Base-by-base conservation (phyloP, 2,797 vertebrate species). In the Rhinichthys osculus region DNA sequence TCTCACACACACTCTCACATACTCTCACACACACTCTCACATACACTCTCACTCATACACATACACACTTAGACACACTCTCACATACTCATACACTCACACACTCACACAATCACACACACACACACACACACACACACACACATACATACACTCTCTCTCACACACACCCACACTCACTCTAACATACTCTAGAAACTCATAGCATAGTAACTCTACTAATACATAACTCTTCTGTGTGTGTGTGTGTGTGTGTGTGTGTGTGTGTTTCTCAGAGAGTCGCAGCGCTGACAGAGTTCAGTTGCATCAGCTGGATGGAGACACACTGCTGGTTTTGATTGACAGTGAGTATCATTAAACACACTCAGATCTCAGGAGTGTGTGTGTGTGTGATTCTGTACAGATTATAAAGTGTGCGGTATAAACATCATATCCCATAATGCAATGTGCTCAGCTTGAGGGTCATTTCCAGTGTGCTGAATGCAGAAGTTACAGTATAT, bases 301-400 rank as follows among this genome's bases (percentile, higher is more conserved):
- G 88, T 94, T 98, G 69, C 95, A 92, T 87, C 97, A 97, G 91
- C 52, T 97, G 81, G 96, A 96, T 85, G 91, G 87, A 4, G 94
- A 91, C 92, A 94, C 94, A 2, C 93, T 97, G 81, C 93, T 98
- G 81, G 94, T 98, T 83, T 95, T 97, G 79, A 87, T 96, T 89
- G 94, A 97, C 6, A 95, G 97, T 98, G 94, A 96, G 95, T 92
- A 30, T 80, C 79, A 3, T 21, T 21, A 66, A 66, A 66, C 62
- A 33, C 27, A 17, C n/a, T 64, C 62, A 14, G 2, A 17, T 67
- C 66, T 67, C 33, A 17, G 7, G 47, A 50, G 23, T 62, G 57
- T 62, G 7, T 59, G 7, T 59, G 6, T 57, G 57, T 59, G 23
- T 59, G 57, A 52, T 52, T 52, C 2, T 52, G 16, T 52, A 6